Evolutionary conservation across 2,888 invertebrate genomes (phyloP).

Genomic region (Mythimna vitellina): DNA sequence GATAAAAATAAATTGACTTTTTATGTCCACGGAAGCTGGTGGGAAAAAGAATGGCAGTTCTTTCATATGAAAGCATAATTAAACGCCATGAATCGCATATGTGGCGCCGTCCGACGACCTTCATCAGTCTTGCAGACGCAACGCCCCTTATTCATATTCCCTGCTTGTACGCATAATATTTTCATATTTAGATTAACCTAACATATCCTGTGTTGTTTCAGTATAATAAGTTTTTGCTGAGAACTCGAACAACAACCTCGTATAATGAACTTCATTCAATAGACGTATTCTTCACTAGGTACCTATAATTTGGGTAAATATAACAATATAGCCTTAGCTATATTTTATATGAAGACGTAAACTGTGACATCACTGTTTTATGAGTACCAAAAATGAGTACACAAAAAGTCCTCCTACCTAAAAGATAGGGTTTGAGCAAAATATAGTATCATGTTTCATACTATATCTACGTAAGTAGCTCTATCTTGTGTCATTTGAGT

Average conservation of each 20-base stretch:
- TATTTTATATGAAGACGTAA: conserved; percentile 44
- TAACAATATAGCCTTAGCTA: conserved; percentile 13
- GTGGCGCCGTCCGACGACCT: conserved; percentile 40
- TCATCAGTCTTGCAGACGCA: conserved; percentile 45
- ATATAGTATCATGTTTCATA: conserved; percentile 23
- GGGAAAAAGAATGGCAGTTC: conserved; percentile 22
- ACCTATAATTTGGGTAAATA: conserved; percentile 32
- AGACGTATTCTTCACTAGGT: conserved; percentile 18
- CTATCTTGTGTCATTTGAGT: conserved; percentile 5
- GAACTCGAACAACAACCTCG: conserved; percentile 39
- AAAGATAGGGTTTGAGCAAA: conserved; percentile 24
- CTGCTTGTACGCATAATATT: conserved; percentile 59
- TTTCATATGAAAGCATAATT: conserved; percentile 43
- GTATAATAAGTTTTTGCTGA: conserved; percentile 60
- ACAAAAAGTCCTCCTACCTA: conserved; percentile 15
- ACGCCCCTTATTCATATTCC: conserved; percentile 61
- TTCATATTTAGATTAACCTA: conserved; percentile 62
- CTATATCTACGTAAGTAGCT: not conserved
- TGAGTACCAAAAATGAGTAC: conserved; percentile 34
- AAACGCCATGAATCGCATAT: conserved; percentile 46
- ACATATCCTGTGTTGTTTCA: conserved; percentile 59
- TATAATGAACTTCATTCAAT: conserved; percentile 36
- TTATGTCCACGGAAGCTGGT: conserved; percentile 29
- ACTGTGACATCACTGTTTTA: conserved; percentile 42
- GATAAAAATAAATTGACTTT: conserved; percentile 59